Evolutionary conservation across 2,113 vertebrate genomes (phyloP).

Genomic region (Lophochroa leadbeateri): DNA sequence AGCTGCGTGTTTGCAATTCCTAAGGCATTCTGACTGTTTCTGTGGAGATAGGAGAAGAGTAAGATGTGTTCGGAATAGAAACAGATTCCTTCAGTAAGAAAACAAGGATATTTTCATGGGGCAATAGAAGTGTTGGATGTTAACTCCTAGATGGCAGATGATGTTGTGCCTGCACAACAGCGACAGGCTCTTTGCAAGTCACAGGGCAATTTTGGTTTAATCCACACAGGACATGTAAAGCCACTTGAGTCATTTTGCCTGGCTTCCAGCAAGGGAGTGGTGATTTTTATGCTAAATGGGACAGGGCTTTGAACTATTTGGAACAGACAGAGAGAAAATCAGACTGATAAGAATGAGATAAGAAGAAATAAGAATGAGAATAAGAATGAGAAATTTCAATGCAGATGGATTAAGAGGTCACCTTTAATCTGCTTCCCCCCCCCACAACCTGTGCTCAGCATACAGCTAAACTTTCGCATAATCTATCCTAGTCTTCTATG

Average conservation of each 20-base stretch:
- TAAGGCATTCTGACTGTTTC: not conserved
- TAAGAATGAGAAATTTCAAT: not conserved
- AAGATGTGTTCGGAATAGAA: not conserved
- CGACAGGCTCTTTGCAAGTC: not conserved
- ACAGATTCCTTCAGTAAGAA: not conserved
- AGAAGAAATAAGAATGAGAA: too few species aligned
- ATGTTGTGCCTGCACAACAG: not conserved
- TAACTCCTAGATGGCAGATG: not conserved
- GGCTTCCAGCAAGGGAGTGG: not conserved
- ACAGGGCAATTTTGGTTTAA: not conserved
- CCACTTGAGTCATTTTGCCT: not conserved
- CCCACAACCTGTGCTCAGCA: not conserved
- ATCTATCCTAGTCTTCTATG: not conserved
- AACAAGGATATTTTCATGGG: not conserved
- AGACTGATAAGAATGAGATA: not conserved
- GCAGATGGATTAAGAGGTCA: not conserved
- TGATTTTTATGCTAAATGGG: not conserved
- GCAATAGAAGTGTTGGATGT: not conserved
- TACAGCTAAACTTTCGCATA: not conserved
- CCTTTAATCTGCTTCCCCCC: not conserved
- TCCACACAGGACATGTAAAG: not conserved
- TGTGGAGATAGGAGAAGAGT: not conserved
- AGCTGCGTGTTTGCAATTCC: not conserved
- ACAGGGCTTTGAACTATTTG: not conserved
- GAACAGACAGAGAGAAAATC: slow-evolving; percentile 1